A percentile compares a stretch with the other conserved stretches of the same genome.
These are phyloP conservation scores for Ephestia elutella DNA, from an alignment of 1,140 invertebrate species.

Conservation along the genomic window DNA sequence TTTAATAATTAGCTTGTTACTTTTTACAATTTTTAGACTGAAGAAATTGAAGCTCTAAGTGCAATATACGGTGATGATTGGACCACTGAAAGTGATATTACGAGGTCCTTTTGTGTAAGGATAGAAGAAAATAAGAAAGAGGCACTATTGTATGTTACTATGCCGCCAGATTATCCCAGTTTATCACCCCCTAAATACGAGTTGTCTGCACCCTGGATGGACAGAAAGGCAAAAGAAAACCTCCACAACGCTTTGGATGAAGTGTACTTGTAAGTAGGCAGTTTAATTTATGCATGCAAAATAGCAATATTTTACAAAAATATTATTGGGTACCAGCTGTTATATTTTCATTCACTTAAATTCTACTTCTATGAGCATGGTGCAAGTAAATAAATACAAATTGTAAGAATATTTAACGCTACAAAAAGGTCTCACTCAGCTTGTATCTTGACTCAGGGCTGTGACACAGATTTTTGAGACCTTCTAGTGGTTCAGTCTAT, in stretches of 20 bases:
- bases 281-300: too few relatives aligned
- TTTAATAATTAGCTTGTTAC: too few relatives aligned
- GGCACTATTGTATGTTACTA: constrained; percentile 76
- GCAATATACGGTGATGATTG: constrained; percentile 86
- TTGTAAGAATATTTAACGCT: too few relatives aligned
- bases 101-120: constrained; percentile 75
- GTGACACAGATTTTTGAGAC: too few relatives aligned
- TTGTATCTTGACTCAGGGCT: too few relatives aligned
- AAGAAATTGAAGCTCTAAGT: constrained; percentile 83
- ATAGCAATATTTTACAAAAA: too few relatives aligned
- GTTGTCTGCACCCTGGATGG: constrained; percentile 83
- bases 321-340: too few relatives aligned
- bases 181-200: constrained; percentile 80
- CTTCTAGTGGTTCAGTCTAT: too few relatives aligned
- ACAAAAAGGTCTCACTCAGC: too few relatives aligned
- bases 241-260: constrained; percentile 77
- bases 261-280: constrained; percentile 78
- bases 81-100: constrained; percentile 75
- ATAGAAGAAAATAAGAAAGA: constrained; percentile 70
- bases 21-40: constrained; percentile 68
- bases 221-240: constrained; percentile 73
- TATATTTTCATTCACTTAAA: too few relatives aligned
- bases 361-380: too few relatives aligned
- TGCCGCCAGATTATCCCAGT: constrained; percentile 79
- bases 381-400: too few relatives aligned